These are phyloP conservation scores for Cryptops parisi DNA, from an alignment of 2,888 invertebrate genomes.

Conservation along the genomic window DNA sequence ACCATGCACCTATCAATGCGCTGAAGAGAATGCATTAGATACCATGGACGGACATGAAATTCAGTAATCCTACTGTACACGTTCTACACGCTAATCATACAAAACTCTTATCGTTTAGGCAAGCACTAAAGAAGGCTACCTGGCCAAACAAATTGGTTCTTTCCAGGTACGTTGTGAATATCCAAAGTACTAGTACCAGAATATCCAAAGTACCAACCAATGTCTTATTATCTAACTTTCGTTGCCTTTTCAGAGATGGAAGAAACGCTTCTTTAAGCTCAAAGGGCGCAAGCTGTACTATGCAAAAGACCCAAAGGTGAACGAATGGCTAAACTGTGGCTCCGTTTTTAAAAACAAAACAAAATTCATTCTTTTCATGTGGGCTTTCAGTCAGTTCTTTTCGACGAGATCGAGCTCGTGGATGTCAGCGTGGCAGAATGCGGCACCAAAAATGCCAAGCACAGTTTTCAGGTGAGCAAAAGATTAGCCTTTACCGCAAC, in stretches of 20 bases:
- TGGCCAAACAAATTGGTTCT: slow-evolving; percentile 60
- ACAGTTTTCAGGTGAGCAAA: slow-evolving; percentile 66
- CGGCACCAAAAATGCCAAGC: slow-evolving; percentile 70
- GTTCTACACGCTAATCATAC: no score
- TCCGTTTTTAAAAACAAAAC: neutral
- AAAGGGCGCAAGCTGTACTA: slow-evolving; percentile 70
- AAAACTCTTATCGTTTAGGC: slow-evolving; percentile 31
- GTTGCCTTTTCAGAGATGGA: slow-evolving; percentile 72
- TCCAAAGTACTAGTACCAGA: neutral
- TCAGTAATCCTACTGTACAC: no score
- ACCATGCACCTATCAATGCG: no score
- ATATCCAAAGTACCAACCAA: neutral
- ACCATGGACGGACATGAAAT: no score
- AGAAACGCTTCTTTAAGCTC: slow-evolving; percentile 65
- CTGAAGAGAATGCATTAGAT: no score
- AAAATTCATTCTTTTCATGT: neutral
- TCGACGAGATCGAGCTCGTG: slow-evolving; percentile 74
- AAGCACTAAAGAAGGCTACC: slow-evolving; percentile 59
- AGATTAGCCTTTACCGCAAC: neutral
- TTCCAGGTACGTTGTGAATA: slow-evolving; percentile 31
- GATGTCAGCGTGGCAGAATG: slow-evolving; percentile 76
- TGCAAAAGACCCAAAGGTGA: slow-evolving; percentile 72
- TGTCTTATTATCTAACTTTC: neutral
- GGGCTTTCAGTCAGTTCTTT: slow-evolving; percentile 58
- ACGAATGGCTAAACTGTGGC: no score